Evolutionary conservation across 2,888 invertebrate species (phyloP), one percentile per base, ranked within the genome.

Genomic region (Cosmopolites sordidus): DNA sequence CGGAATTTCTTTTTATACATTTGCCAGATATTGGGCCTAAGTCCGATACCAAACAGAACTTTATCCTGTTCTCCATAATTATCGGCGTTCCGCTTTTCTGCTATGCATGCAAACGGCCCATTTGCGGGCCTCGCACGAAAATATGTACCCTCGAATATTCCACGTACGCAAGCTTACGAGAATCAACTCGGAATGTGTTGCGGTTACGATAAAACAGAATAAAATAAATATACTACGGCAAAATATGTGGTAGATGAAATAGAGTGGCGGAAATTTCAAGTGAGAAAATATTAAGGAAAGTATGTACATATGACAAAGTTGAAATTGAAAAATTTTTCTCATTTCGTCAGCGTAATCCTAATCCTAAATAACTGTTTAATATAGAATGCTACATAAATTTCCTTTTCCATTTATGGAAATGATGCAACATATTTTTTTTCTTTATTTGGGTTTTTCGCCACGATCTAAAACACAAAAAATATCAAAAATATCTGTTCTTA

Each of bases 91-190:
- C 17, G 14, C 45, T 38, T 17, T 37, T 37, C 17, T 18, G 45
- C 37, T 18, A 45, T 45, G 45, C 38, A 45, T 45, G 33, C 45
- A 45, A 38, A 45, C 38, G 22, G 17, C 14, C 45, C 45, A 15
- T 38, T 18, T 45, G 38, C 38, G 37, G 15, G 38, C 18, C 45
- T 37, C 18, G 33, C 45, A 33, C 38, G 18, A 16, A 45, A 45
- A 45, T 45, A 45, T 45, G 45, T 45, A 14, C 38, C 45, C 17
- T 12, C 45, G 38, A 45, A 45, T 45, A 45, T 45, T 17, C 38
- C 37, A 14, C 15, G 44, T 37, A 17, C 37, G 14, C 43, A 33
- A 33, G 33, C 33, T 33, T 33, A 33, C n/a, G 40, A 40, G 40
- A 40, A 16, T 40, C 40, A 16, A 16, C 16, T 6, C 16, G 16